These are phyloP conservation scores for Acanthiza pusilla DNA, from an alignment of 2,797 vertebrate genomes.

Conservation along the genomic window DNA sequence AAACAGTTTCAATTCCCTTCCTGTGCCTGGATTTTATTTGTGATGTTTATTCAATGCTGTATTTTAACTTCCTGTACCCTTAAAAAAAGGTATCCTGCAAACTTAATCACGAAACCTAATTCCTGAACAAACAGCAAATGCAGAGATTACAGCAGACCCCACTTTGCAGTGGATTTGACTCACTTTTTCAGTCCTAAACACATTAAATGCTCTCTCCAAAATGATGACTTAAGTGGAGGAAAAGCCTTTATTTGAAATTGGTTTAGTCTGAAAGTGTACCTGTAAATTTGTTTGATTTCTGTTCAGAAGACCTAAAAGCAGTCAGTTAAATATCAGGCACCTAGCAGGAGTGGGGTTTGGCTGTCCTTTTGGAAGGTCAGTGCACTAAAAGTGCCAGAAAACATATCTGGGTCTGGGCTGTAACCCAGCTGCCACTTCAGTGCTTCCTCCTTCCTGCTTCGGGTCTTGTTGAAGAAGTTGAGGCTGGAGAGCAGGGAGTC, in stretches of 20 bases:
- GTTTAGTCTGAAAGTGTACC: neutral
- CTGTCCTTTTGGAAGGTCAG: neutral
- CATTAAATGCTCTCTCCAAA: neutral
- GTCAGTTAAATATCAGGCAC: neutral
- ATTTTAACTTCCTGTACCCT: neutral
- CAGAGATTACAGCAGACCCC: neutral
- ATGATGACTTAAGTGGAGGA: neutral
- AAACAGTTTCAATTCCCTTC: neutral
- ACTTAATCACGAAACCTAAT: neutral
- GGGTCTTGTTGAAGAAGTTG: rapidly evolving
- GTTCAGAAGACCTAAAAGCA: neutral
- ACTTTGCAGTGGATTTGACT: neutral
- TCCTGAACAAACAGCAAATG: neutral
- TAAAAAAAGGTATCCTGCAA: neutral
- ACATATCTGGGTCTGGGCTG: neutral
- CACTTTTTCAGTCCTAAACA: neutral
- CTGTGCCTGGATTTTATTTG: neutral
- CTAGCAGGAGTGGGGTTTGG: neutral
- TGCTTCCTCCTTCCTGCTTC: neutral
- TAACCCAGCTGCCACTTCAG: neutral
- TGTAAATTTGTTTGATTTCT: neutral
- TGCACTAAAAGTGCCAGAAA: neutral
- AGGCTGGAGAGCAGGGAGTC: neutral
- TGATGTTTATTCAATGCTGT: neutral
- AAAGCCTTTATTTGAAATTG: neutral